Conservation (phyloP, 2,113 vertebrate genomes). For the Microcebus tavaratra region DNA sequence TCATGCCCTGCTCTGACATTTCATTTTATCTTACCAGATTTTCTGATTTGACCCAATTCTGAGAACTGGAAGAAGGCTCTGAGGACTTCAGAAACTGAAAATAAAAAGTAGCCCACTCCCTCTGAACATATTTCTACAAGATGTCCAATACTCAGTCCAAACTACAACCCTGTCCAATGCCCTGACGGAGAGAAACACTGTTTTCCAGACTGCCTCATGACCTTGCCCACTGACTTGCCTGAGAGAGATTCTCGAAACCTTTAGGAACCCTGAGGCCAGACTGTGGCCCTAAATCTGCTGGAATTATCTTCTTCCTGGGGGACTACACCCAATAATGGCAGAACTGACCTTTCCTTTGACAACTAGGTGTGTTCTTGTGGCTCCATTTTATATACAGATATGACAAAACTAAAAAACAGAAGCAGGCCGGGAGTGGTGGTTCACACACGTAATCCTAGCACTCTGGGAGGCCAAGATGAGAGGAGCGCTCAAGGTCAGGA, state of each 20-base stretch:
- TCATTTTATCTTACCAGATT: not conserved
- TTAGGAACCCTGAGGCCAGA: not conserved
- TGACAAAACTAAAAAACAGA: not conserved
- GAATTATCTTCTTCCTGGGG: not conserved
- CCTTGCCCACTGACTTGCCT: not conserved
- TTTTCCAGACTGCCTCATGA: not conserved
- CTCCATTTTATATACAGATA: not conserved
- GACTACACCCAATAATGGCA: not conserved
- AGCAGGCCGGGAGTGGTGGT: not conserved
- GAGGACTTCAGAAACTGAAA: constrained; percentile 9
- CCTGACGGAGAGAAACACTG: not conserved
- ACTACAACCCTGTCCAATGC: not conserved
- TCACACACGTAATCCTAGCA: too few relatives aligned
- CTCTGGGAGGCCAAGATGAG: too few relatives aligned
- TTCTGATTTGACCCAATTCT: not conserved
- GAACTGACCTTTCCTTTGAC: not conserved
- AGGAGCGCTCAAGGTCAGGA: too few relatives aligned
- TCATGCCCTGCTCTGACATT: not conserved
- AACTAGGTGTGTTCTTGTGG: not conserved
- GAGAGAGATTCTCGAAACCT: not conserved
- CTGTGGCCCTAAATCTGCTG: not conserved
- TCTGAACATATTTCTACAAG: not conserved
- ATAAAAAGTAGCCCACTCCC: not conserved
- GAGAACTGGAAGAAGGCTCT: not conserved
- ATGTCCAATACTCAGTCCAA: not conserved